Conservation (phyloP, 2,113 vertebrate genomes). For the Scomber japonicus region DNA sequence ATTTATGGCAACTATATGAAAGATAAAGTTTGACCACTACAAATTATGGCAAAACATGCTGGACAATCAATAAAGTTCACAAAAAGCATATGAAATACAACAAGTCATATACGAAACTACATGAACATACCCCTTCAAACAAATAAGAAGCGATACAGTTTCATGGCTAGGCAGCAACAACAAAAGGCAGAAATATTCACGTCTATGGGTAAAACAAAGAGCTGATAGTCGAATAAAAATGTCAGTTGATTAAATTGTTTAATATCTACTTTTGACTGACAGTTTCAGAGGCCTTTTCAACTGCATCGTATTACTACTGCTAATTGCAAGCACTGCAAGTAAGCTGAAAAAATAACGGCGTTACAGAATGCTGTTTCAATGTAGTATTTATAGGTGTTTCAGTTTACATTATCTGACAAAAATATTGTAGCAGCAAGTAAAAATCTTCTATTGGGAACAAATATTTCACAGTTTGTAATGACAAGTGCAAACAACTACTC, state of each 20-base stretch:
- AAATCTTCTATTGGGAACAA: conserved; percentile 66
- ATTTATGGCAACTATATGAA: conserved; percentile 77
- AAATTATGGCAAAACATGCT: conserved; percentile 76
- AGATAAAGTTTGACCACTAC: conserved; percentile 77
- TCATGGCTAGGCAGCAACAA: conserved; percentile 68
- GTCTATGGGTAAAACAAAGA: conserved; percentile 50
- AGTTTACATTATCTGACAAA: conserved; percentile 59
- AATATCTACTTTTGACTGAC: conserved; percentile 42
- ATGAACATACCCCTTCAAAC: conserved; percentile 49
- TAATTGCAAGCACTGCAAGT: conserved; percentile 53
- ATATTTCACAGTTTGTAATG: conserved; percentile 84
- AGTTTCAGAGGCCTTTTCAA: conserved; percentile 36
- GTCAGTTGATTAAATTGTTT: conserved; percentile 45
- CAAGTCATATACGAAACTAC: conserved; percentile 67
- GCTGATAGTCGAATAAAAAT: conserved; percentile 36
- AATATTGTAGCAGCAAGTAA: conserved; percentile 84
- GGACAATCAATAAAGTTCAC: conserved; percentile 65
- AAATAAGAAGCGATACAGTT: conserved; percentile 49
- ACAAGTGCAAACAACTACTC: conserved; percentile 72
- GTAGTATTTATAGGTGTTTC: conserved; percentile 58
- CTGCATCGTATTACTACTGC: conserved; percentile 41
- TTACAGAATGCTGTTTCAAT: conserved; percentile 65
- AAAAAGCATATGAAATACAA: conserved; percentile 76
- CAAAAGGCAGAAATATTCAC: conserved; percentile 65
- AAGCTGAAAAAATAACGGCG: conserved; percentile 30